Percentiles rank a stretch among this genome's conserved stretches.
Evolutionary conservation across 2,888 invertebrate genomes (phyloP).

Genomic region (Cephonodes hylas): DNA sequence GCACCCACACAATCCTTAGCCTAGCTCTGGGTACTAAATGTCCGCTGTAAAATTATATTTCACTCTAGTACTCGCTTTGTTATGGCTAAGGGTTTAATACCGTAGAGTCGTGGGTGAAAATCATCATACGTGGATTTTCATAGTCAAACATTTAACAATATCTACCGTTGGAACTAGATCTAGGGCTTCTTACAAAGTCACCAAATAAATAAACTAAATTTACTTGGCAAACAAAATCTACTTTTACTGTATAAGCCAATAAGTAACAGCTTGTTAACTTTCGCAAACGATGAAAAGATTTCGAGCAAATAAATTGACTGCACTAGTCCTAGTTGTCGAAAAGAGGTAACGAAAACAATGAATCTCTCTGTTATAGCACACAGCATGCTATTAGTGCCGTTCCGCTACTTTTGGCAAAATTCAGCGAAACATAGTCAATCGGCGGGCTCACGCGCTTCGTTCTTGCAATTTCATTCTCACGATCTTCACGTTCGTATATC

Average conservation of each 20-base stretch:
- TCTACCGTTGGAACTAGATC: too few relatives aligned
- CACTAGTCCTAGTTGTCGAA: not conserved
- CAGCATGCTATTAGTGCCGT: not conserved
- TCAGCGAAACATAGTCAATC: not conserved
- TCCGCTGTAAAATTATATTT: not conserved
- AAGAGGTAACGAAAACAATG: not conserved
- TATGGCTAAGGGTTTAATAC: not conserved
- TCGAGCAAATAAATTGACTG: not conserved
- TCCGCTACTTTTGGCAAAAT: slow-evolving; percentile 1
- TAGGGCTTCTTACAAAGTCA: too few relatives aligned
- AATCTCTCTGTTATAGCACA: not conserved
- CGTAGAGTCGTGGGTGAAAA: not conserved
- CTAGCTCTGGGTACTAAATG: not conserved
- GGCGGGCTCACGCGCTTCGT: slow-evolving; percentile 1
- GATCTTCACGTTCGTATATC: slow-evolving; percentile 12
- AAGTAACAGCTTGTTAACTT: not conserved
- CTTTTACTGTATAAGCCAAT: not conserved
- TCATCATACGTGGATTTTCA: not conserved
- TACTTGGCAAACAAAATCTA: too few relatives aligned
- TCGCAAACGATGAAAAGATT: not conserved
- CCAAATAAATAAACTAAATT: too few relatives aligned
- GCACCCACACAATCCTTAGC: slow-evolving; percentile 19
- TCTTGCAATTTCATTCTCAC: slow-evolving; percentile 16
- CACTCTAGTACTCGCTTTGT: not conserved
- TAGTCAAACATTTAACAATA: too few relatives aligned